phyloP scores from a whole-genome alignment of 1,140 invertebrate species.

The Anastrepha obliqua region DNA sequence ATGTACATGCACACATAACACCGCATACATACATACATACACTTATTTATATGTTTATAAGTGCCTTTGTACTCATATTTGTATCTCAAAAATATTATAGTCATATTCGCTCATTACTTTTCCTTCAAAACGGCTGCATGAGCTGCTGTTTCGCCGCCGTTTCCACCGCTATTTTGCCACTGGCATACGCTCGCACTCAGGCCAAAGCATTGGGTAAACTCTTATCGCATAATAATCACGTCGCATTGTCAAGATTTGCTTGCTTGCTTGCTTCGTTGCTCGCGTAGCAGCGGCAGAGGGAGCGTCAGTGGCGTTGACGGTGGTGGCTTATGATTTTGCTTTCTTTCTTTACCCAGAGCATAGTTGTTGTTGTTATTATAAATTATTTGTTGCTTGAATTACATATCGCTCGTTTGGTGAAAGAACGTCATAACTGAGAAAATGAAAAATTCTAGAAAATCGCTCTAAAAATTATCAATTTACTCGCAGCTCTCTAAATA shows the following conservation, averaged over 20 bases:
- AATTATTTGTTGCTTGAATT: conserved; percentile 46
- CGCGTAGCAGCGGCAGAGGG: neutral
- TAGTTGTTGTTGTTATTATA: neutral
- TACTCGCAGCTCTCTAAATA: too few species aligned
- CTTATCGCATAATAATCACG: conserved; percentile 47
- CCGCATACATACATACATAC: neutral
- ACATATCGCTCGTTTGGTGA: neutral
- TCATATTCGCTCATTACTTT: conserved; percentile 22
- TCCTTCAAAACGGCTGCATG: neutral
- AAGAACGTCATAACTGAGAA: too few species aligned
- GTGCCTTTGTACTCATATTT: conserved; percentile 3
- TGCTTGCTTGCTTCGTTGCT: neutral
- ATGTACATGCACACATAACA: neutral
- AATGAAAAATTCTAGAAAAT: too few species aligned
- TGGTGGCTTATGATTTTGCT: conserved; percentile 37
- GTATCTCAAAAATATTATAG: conserved; percentile 8
- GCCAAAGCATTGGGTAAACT: conserved; percentile 5
- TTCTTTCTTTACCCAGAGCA: neutral
- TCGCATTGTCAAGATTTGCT: conserved; percentile 30
- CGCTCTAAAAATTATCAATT: too few species aligned
- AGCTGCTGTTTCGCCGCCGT: neutral
- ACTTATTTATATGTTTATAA: neutral
- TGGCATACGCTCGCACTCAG: neutral
- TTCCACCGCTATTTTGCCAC: neutral
- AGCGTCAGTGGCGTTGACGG: neutral